phyloP scores from a whole-genome alignment of 2,888 invertebrate genomes.

The Sturmia bella region DNA sequence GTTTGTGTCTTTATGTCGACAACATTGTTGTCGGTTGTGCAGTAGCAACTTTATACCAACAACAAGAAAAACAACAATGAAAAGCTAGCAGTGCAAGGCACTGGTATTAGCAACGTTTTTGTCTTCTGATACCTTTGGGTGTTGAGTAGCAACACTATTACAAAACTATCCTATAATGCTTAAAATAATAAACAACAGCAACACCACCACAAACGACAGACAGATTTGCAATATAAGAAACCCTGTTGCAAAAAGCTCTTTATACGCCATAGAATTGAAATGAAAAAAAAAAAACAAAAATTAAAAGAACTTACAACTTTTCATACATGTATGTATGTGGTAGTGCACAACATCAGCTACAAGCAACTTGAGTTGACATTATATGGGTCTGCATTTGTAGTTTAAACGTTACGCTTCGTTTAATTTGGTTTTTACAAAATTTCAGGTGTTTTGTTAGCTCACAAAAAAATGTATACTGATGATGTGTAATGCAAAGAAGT shows the following conservation, averaged over 20 bases:
- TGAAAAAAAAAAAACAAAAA: not conserved
- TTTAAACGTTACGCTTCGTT: conserved; percentile 36
- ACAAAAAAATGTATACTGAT: not conserved
- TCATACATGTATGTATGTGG: not conserved
- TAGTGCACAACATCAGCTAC: conserved; percentile 4
- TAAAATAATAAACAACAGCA: conserved; percentile 37
- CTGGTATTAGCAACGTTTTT: conserved; percentile 72
- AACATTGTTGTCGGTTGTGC: conserved; percentile 35
- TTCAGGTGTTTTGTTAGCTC: conserved; percentile 4
- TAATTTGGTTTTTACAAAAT: conserved; percentile 1
- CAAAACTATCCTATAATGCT: conserved; percentile 36
- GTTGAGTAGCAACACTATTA: conserved; percentile 65
- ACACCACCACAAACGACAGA: conserved; percentile 32
- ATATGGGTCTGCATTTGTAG: conserved; percentile 33
- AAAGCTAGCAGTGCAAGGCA: conserved; percentile 47
- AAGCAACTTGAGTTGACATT: conserved; percentile 31
- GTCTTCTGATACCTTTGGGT: conserved; percentile 73
- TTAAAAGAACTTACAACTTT: not conserved
- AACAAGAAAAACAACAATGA: conserved; percentile 34
- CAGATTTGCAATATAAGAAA: conserved; percentile 43
- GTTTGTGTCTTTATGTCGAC: not conserved
- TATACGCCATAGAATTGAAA: conserved; percentile 19
- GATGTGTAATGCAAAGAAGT: not conserved
- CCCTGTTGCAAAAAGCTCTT: conserved; percentile 29
- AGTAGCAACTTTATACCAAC: conserved; percentile 38